These are phyloP conservation scores for Myotis yumanensis DNA, from an alignment of 2,113 vertebrate genomes.

Conservation along the genomic window DNA sequence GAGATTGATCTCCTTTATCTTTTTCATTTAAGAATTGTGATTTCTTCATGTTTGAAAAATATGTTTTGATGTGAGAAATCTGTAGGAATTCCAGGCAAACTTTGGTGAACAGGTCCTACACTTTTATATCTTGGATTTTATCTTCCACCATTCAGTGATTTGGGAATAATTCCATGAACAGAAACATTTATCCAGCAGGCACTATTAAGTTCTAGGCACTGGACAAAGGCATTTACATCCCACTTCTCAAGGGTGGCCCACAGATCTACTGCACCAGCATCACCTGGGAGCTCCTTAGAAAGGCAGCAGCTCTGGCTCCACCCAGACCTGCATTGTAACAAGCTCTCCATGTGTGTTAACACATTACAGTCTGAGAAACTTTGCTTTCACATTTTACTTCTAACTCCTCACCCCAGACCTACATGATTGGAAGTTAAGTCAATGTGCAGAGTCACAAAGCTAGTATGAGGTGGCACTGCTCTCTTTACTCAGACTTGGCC, in stretches of 20 bases:
- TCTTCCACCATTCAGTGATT: neutral
- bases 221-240: neutral
- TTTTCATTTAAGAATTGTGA: neutral
- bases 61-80: neutral
- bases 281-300: neutral
- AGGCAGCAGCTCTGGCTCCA: rapidly evolving
- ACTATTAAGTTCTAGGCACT: neutral
- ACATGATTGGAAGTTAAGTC: neutral
- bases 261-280: neutral
- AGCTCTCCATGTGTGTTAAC: rapidly evolving
- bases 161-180: neutral
- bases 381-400: neutral
- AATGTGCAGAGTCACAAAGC: neutral
- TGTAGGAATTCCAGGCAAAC: neutral
- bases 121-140: neutral
- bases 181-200: neutral
- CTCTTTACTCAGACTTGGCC: neutral
- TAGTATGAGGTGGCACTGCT: neutral
- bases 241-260: neutral
- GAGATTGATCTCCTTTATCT: neutral
- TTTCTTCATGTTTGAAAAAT: neutral
- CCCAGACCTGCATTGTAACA: too few species aligned
- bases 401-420: neutral
- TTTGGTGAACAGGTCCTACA: neutral
- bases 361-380: neutral